Conservation (phyloP, 2,888 invertebrate species). For the Thereva unica region DNA sequence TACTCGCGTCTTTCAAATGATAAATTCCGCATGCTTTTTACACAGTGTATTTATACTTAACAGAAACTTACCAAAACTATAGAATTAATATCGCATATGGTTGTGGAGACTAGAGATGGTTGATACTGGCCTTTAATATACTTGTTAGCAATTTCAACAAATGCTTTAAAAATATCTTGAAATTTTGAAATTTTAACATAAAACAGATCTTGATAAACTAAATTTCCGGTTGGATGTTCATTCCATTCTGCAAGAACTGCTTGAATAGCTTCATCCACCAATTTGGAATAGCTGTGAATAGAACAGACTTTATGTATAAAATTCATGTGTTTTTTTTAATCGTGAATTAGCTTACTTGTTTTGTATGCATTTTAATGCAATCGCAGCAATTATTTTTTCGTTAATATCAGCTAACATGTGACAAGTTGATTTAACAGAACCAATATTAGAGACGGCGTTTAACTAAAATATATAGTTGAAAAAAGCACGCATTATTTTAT, state of each 20-base stretch:
- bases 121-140: conserved; percentile 64
- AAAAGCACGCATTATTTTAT: too few species aligned
- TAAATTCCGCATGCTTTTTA: too few species aligned
- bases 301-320: neutral
- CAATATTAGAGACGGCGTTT: conserved; percentile 51
- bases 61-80: conserved; percentile 59
- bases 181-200: conserved; percentile 72
- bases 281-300: conserved; percentile 47
- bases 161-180: conserved; percentile 67
- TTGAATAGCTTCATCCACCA: conserved; percentile 65
- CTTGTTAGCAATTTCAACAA: conserved; percentile 66
- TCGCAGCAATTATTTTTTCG: conserved; percentile 78
- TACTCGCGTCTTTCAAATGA: too few species aligned
- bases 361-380: conserved; percentile 69
- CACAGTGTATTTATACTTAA: neutral
- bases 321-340: neutral
- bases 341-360: conserved; percentile 45
- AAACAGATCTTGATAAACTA: conserved; percentile 76
- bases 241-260: conserved; percentile 59
- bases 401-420: conserved; percentile 71
- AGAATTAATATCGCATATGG: conserved; percentile 63
- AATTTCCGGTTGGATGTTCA: conserved; percentile 57
- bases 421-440: conserved; percentile 57
- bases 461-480: conserved; percentile 43
- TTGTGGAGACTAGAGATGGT: conserved; percentile 62